Percentiles rank a stretch among this genome's conserved stretches.
These are phyloP conservation scores for Tetranychus piercei DNA, from an alignment of 2,888 invertebrate species.

Conservation along the genomic window DNA sequence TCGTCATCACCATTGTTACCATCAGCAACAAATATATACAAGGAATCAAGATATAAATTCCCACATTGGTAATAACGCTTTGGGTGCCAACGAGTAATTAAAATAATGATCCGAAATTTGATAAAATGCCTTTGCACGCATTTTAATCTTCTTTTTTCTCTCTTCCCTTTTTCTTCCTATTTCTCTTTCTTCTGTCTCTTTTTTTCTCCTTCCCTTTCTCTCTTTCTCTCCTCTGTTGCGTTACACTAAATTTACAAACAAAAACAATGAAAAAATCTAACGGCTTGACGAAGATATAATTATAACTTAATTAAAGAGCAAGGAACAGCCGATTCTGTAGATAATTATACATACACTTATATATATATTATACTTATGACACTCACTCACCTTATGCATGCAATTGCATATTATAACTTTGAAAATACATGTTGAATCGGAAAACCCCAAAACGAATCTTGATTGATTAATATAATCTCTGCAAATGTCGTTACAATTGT, in stretches of 20 bases:
- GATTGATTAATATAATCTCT: background rate
- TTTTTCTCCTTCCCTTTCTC: background rate
- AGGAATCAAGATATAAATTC: constrained; percentile 1
- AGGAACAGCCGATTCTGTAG: constrained; percentile 1
- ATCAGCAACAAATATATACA: background rate
- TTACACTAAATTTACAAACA: background rate
- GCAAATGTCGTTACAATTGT: background rate
- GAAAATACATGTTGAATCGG: background rate
- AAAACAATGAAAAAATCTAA: background rate
- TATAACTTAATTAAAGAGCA: background rate
- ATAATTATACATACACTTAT: background rate
- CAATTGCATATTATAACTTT: background rate
- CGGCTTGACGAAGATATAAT: background rate
- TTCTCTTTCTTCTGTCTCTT: background rate
- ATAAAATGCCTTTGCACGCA: background rate
- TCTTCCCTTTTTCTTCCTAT: background rate
- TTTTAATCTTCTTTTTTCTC: constrained; percentile 21
- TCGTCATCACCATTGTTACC: background rate
- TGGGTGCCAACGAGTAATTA: constrained; percentile 1
- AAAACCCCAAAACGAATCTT: background rate
- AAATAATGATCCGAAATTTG: background rate
- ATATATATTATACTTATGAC: background rate
- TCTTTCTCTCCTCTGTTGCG: background rate
- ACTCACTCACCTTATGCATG: background rate
- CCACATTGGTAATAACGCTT: background rate